These are phyloP conservation scores for Labeo calbasu DNA, from an alignment of 2,797 vertebrate species.

Conservation along the genomic window DNA sequence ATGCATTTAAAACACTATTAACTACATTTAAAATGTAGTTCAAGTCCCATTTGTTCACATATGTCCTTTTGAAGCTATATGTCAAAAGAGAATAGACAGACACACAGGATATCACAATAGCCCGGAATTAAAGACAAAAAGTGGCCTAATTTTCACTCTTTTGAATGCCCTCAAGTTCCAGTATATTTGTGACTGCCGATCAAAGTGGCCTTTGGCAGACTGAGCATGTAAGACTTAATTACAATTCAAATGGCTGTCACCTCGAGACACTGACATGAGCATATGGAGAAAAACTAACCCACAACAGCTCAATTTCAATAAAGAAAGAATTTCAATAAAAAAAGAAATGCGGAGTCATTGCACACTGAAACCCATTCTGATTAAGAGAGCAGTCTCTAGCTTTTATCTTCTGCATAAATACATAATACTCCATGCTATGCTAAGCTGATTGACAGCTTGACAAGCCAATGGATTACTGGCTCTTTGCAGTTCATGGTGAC, in stretches of 20 bases:
- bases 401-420: constrained; percentile 66
- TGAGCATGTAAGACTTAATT: constrained; percentile 22
- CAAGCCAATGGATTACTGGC: constrained; percentile 75
- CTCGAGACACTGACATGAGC: constrained; percentile 13
- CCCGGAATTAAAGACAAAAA: not conserved
- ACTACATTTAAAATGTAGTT: not conserved
- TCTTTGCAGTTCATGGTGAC: constrained; percentile 70
- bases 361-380: constrained; percentile 33
- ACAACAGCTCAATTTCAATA: constrained; percentile 27
- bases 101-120: not conserved
- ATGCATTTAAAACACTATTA: not conserved
- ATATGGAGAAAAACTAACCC: not conserved
- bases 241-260: constrained; percentile 39
- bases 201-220: constrained; percentile 5
- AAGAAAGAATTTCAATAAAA: constrained; percentile 3
- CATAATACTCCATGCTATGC: constrained; percentile 66
- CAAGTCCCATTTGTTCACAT: not conserved
- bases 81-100: not conserved
- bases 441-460: constrained; percentile 72
- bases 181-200: constrained; percentile 28
- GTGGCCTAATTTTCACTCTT: not conserved
- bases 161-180: not conserved
- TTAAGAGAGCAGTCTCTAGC: constrained; percentile 30
- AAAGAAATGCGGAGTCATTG: constrained; percentile 17
- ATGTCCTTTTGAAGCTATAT: not conserved